Evolutionary conservation across 2,888 invertebrate genomes (phyloP).

Genomic region (Tenthredo amoena): DNA sequence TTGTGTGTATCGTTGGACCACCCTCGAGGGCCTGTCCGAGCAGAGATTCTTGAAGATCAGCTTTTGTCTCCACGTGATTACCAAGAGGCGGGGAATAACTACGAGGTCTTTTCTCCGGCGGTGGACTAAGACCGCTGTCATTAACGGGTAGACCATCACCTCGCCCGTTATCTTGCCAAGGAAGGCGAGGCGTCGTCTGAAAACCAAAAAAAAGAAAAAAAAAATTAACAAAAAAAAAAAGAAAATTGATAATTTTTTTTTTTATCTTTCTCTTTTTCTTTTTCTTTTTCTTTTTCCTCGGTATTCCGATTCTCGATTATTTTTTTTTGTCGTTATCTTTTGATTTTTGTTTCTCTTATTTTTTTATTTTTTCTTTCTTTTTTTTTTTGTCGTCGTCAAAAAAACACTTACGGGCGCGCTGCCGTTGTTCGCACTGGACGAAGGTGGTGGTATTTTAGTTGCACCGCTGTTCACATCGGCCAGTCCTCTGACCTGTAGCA

Average conservation of each 20-base stretch:
- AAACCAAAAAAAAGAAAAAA: conserved; percentile 70
- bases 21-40: conserved; percentile 89
- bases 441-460: conserved; percentile 70
- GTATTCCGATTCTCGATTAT: too few species aligned
- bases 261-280: background rate
- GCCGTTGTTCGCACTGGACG: conserved; percentile 81
- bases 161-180: conserved; percentile 83
- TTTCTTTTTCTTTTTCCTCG: background rate
- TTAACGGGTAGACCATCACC: conserved; percentile 80
- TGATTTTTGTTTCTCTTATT: background rate
- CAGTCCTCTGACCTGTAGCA: conserved; percentile 91
- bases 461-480: conserved; percentile 86
- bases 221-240: conserved; percentile 20
- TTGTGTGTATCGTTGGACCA: conserved; percentile 83
- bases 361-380: background rate
- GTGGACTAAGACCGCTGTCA: conserved; percentile 81
- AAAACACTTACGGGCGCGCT: conserved; percentile 84
- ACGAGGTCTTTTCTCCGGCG: conserved; percentile 77
- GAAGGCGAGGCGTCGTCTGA: conserved; percentile 82
- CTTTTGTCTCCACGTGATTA: conserved; percentile 75
- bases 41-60: conserved; percentile 86
- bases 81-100: conserved; percentile 75
- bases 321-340: background rate
- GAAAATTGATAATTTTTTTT: too few species aligned
- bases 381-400: background rate